Conservation (phyloP, 2,888 invertebrate species). For the Erynnis tages region DNA sequence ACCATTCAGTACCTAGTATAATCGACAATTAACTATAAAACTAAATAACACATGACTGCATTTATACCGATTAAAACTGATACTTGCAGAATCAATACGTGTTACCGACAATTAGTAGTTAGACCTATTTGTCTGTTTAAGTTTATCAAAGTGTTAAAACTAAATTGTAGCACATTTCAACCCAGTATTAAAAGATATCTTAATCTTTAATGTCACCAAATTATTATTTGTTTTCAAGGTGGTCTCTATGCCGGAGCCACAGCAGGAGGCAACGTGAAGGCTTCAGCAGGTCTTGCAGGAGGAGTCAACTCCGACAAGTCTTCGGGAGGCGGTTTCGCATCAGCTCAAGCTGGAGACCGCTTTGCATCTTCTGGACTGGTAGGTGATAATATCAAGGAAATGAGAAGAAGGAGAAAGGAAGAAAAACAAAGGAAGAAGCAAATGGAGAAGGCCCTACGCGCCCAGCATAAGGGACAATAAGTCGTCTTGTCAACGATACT, state of each 20-base stretch:
- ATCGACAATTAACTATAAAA: too few relatives aligned
- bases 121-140: too few relatives aligned
- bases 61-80: too few relatives aligned
- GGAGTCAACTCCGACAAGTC: constrained; percentile 56
- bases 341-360: constrained; percentile 61
- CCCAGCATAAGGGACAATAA: constrained; percentile 18
- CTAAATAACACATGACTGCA: too few relatives aligned
- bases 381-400: constrained; percentile 50
- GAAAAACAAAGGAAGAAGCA: constrained; percentile 48
- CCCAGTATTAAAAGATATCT: background rate
- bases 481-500: background rate
- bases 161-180: background rate
- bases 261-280: constrained; percentile 77
- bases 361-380: constrained; percentile 60
- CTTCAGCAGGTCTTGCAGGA: constrained; percentile 78
- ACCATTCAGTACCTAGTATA: too few relatives aligned
- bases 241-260: constrained; percentile 83
- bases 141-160: too few relatives aligned
- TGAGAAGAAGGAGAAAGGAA: constrained; percentile 49
- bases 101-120: too few relatives aligned
- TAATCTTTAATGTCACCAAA: too few relatives aligned
- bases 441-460: constrained; percentile 25
- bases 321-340: constrained; percentile 62
- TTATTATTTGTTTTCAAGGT: constrained; percentile 58
- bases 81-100: too few relatives aligned